Conservation (phyloP, 1,140 invertebrate species). For the Hycleus phaleratus region DNA sequence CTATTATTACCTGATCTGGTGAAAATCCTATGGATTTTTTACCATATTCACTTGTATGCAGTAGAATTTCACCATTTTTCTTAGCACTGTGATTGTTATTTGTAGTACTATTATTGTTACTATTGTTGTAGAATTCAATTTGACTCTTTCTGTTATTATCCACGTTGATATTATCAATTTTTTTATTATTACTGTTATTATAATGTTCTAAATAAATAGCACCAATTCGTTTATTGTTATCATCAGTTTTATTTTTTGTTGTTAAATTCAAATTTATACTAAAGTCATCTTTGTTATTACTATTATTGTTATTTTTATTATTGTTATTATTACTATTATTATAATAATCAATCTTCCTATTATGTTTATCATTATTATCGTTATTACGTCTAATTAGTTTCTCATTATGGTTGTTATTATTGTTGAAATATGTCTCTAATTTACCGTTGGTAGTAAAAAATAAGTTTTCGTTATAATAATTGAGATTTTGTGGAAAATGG, state of each 20-base stretch:
- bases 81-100: conserved; percentile 28
- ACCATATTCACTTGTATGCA: conserved; percentile 18
- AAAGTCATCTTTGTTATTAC: conserved; percentile 22
- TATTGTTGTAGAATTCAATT: conserved; percentile 23
- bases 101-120: conserved; percentile 20
- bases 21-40: conserved; percentile 39
- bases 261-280: conserved; percentile 2
- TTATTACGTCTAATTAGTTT: conserved; percentile 17
- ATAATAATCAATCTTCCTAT: conserved; percentile 15
- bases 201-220: conserved; percentile 24
- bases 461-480: conserved; percentile 34
- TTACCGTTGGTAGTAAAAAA: conserved; percentile 30
- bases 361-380: conserved; percentile 14
- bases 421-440: conserved; percentile 29
- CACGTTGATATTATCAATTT: conserved; percentile 8
- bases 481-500: conserved; percentile 26
- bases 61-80: conserved; percentile 18
- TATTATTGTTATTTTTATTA: neutral
- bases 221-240: conserved; percentile 22
- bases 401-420: conserved; percentile 16
- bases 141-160: conserved; percentile 22
- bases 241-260: conserved; percentile 12
- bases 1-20: conserved; percentile 33
- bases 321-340: neutral
- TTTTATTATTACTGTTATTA: conserved; percentile 31